phyloP scores from a whole-genome alignment of 2,888 invertebrate species.

The Spodoptera littoralis region DNA sequence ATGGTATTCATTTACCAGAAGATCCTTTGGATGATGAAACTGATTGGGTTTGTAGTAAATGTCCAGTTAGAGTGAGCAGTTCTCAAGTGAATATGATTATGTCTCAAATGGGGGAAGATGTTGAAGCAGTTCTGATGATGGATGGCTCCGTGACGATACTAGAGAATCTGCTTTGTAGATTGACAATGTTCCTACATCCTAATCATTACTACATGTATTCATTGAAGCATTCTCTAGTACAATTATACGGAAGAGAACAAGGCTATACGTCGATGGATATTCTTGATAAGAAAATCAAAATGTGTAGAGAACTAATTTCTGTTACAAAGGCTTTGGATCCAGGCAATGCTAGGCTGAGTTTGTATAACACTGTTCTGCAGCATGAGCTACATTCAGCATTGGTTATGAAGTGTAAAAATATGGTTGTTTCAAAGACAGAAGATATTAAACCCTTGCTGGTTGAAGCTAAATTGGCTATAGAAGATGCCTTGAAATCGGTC shows the following conservation, averaged over 20 bases:
- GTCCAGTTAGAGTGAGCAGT: conserved; percentile 90
- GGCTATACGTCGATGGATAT: conserved; percentile 90
- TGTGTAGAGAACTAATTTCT: conserved; percentile 90
- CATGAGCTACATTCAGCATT: conserved; percentile 91
- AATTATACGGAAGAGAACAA: conserved; percentile 92
- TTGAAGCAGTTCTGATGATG: conserved; percentile 90
- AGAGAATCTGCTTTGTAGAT: conserved; percentile 90
- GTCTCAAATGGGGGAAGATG: conserved; percentile 93
- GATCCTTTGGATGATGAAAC: conserved; percentile 92
- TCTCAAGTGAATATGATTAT: conserved; percentile 91
- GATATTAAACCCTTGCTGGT: conserved; percentile 78
- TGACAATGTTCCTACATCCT: conserved; percentile 93
- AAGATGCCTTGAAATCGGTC: conserved; percentile 80
- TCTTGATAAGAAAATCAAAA: conserved; percentile 90
- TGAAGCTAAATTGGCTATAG: conserved; percentile 84
- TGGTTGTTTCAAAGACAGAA: conserved; percentile 67
- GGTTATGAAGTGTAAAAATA: conserved; percentile 83
- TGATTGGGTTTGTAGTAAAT: conserved; percentile 93
- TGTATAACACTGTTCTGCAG: conserved; percentile 93
- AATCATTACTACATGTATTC: conserved; percentile 95
- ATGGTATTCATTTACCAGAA: conserved; percentile 91
- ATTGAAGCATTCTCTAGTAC: conserved; percentile 94
- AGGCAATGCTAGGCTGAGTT: conserved; percentile 91
- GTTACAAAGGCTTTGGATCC: conserved; percentile 92
- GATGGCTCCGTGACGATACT: conserved; percentile 90